Base-by-base conservation (phyloP, 2,797 vertebrate genomes). In the Hozukius guyotensis region DNA sequence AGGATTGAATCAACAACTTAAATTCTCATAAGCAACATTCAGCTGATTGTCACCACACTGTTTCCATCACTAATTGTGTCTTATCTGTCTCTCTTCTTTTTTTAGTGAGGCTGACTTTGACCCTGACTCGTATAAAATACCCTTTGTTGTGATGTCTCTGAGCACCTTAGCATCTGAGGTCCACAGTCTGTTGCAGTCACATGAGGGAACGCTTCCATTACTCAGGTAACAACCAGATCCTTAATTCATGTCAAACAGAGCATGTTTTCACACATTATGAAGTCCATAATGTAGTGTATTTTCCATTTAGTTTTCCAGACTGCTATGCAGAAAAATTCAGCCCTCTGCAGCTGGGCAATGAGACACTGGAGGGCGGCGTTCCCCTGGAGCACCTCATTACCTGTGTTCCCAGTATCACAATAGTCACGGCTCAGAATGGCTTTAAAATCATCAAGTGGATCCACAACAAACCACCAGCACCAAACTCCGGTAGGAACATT, bases 381-480 rank as follows among this genome's bases (percentile, higher is more conserved):
- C 96, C 99, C n/a, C 93, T 99, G 84, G 99, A 99, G 73, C 99
- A 99, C 79, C 95, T 99, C 18, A 98, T 99, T 83, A 98, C 98
- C 46, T 99, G 98, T 83, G 94, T 99, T 83, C 98, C 98, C 24
- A 98, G 98, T 53, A 96, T 99, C 77, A 97, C 97, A 49, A 96
- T 99, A 16, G 97, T 97, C 82, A 98, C 97, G 1, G 96, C 99
- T 34, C 98, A 99, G 90, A 99, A 98, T 36, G 98, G 98, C 20
- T 96, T 98, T 93, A 99, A 99, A 94, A 96, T 99, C 83, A 96
- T 99, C 65, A 99, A 98, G 84, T 99, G 98, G 98, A 97, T 98
- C 92, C 97, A 99, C 91, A 99, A 99, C 93, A 99, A 98, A 84
- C 98, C 98, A 20, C 97, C 98, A 0, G 95, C 94, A 34, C 96